Evolutionary conservation across 2,888 invertebrate genomes (phyloP).

Genomic region (Galerucella calmariensis): DNA sequence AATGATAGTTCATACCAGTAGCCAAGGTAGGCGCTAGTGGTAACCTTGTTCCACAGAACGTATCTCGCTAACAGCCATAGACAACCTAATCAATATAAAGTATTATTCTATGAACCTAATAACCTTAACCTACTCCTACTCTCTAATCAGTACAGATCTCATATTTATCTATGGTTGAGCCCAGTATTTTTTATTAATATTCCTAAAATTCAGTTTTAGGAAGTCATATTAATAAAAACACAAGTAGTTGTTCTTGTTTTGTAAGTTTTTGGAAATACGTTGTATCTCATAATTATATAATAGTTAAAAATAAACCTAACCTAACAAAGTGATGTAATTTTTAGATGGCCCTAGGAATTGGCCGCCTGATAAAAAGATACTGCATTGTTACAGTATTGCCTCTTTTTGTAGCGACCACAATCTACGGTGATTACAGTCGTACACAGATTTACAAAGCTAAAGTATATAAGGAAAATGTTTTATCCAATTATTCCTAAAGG

Average conservation of each 20-base stretch:
- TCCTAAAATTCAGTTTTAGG: background rate
- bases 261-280: constrained; percentile 8
- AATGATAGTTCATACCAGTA: too few species aligned
- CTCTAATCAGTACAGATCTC: too few species aligned
- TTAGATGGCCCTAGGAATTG: constrained; percentile 68
- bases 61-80: too few species aligned
- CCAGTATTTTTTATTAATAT: background rate
- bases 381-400: constrained; percentile 77
- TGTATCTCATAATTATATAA: background rate
- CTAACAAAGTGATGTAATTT: constrained; percentile 42
- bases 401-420: constrained; percentile 68
- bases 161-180: background rate
- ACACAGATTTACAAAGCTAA: constrained; percentile 77
- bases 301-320: constrained; percentile 23
- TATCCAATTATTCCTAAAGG: constrained; percentile 70
- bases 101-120: too few species aligned
- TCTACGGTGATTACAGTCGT: constrained; percentile 78
- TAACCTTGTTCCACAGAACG: too few species aligned
- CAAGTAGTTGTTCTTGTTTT: background rate
- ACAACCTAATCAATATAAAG: too few species aligned
- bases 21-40: too few species aligned
- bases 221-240: background rate
- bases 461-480: constrained; percentile 62
- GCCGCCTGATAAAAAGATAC: constrained; percentile 71
- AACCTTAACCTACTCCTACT: too few species aligned